A percentile compares a stretch with the other conserved stretches of the same genome.
phyloP scores from a whole-genome alignment of 2,113 vertebrate species.

The Zeus faber region DNA sequence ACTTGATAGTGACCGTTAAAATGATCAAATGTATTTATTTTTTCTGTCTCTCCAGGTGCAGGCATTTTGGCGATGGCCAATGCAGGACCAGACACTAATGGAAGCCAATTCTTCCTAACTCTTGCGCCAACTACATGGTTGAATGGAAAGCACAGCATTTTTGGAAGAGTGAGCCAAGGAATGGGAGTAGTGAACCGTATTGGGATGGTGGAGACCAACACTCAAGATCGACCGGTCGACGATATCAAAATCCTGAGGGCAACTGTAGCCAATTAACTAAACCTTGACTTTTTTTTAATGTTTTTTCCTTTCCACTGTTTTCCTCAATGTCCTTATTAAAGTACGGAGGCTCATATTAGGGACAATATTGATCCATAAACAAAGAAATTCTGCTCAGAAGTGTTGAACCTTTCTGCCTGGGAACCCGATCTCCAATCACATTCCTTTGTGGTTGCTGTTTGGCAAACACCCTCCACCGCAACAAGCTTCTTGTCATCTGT shows the following conservation, averaged over 20 bases:
- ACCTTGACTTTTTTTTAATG: not conserved
- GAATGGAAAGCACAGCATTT: constrained; percentile 93
- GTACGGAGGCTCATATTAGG: too few relatives aligned
- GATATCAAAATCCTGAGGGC: constrained; percentile 89
- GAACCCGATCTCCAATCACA: too few relatives aligned
- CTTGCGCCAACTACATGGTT: constrained; percentile 91
- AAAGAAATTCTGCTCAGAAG: too few relatives aligned
- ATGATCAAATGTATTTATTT: not conserved
- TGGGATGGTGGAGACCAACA: constrained; percentile 91
- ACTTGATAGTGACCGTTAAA: too few relatives aligned
- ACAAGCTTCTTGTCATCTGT: too few relatives aligned
- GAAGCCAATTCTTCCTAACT: constrained; percentile 94
- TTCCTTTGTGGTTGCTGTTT: too few relatives aligned
- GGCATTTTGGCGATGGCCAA: constrained; percentile 98
- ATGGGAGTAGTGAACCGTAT: constrained; percentile 87
- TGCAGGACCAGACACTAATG: constrained; percentile 91
- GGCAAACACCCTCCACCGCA: too few relatives aligned
- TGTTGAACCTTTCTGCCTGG: too few relatives aligned
- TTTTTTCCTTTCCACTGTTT: not conserved
- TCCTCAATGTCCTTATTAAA: too few relatives aligned
- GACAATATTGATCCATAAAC: too few relatives aligned
- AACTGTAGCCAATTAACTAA: constrained; percentile 66
- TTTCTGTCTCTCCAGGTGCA: constrained; percentile 74
- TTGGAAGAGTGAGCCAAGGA: constrained; percentile 88
- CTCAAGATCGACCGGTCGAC: constrained; percentile 89